Conservation (phyloP, 1,140 invertebrate species). For the Cheumatopsyche charites region DNA sequence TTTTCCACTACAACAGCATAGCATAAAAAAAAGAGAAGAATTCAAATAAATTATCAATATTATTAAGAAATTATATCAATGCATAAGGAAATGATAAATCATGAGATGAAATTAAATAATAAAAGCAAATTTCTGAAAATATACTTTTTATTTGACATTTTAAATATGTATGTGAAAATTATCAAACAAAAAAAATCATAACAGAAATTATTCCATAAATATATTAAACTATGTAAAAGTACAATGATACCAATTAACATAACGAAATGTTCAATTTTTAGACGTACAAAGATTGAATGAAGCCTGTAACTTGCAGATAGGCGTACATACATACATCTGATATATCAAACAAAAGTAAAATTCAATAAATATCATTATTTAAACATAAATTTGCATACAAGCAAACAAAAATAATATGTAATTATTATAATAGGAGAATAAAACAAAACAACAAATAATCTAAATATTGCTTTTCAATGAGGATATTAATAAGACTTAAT, state of each 20-base stretch:
- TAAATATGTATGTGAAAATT: conserved; percentile 21
- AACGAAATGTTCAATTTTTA: background rate
- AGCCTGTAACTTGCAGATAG: no score
- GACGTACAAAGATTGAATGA: no score
- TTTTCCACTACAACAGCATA: conserved; percentile 1
- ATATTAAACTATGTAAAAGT: conserved; percentile 26
- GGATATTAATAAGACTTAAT: conserved; percentile 16
- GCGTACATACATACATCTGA: background rate
- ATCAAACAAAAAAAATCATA: conserved; percentile 31
- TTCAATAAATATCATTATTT: conserved; percentile 21
- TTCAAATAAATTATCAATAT: background rate
- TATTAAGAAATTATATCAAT: background rate
- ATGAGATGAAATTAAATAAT: conserved; percentile 16
- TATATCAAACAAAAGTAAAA: conserved; percentile 6
- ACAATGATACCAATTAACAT: conserved; percentile 9
- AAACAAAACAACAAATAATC: conserved; percentile 25
- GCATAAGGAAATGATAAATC: background rate
- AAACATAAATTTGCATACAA: conserved; percentile 8
- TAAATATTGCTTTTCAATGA: conserved; percentile 27
- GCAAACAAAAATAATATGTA: conserved; percentile 12
- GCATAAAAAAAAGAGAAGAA: conserved; percentile 10
- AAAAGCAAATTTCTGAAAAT: conserved; percentile 44
- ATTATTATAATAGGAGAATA: conserved; percentile 22
- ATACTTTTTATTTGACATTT: conserved; percentile 44
- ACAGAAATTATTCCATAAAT: conserved; percentile 9